These are phyloP conservation scores for Druceiella hillmani DNA, from an alignment of 2,888 invertebrate genomes.

Conservation along the genomic window DNA sequence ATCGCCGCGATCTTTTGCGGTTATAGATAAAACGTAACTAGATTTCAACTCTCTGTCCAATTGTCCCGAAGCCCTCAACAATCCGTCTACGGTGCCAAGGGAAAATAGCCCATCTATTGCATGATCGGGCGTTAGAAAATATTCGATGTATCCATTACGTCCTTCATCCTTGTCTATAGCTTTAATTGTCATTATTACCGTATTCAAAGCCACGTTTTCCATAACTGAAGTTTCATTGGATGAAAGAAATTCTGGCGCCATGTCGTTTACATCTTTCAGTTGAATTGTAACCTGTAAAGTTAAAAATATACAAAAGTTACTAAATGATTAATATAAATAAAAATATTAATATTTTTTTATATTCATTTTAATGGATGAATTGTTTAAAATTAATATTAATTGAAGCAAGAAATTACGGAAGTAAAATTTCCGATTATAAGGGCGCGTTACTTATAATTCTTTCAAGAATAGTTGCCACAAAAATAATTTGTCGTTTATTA, in stretches of 20 bases:
- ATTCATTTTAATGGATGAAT: too few species aligned
- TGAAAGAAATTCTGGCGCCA: constrained; percentile 80
- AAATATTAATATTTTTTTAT: too few species aligned
- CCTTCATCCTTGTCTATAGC: constrained; percentile 88
- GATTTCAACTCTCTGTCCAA: constrained; percentile 79
- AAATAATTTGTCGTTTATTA: too few species aligned
- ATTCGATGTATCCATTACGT: constrained; percentile 86
- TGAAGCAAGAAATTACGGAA: too few species aligned
- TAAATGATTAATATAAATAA: too few species aligned
- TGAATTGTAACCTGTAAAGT: constrained; percentile 72
- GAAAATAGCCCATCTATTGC: constrained; percentile 65
- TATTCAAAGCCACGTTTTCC: constrained; percentile 82
- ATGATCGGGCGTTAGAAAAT: constrained; percentile 66
- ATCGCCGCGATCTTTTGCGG: constrained; percentile 85
- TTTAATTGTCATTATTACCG: constrained; percentile 84
- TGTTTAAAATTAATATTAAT: too few species aligned
- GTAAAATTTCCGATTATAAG: too few species aligned
- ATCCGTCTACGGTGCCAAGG: constrained; percentile 81
- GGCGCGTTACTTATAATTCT: too few species aligned
- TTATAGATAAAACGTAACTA: constrained; percentile 69
- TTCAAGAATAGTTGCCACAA: too few species aligned
- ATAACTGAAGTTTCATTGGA: constrained; percentile 72
- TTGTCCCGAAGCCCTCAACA: constrained; percentile 76
- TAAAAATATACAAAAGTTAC: constrained; percentile 25
- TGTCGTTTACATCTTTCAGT: constrained; percentile 88